These are phyloP conservation scores for Percopsis omiscomaycus DNA, from an alignment of 2,797 vertebrate species.

Conservation along the genomic window DNA sequence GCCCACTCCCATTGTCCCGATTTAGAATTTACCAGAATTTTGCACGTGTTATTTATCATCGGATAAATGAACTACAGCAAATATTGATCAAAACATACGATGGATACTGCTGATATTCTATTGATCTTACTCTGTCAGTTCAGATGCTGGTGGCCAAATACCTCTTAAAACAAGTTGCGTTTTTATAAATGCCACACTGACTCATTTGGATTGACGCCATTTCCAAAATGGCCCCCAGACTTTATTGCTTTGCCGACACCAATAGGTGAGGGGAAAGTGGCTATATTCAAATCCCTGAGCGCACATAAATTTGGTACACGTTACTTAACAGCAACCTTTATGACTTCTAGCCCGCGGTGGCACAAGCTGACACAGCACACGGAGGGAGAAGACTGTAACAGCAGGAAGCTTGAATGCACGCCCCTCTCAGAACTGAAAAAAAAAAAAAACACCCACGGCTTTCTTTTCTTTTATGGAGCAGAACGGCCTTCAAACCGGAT, in stretches of 20 bases:
- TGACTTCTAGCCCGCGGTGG: background rate
- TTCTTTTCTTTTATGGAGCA: conserved; percentile 8
- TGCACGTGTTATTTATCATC: conserved; percentile 2
- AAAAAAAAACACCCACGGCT: background rate
- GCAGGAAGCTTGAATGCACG: background rate
- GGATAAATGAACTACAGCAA: conserved; percentile 20
- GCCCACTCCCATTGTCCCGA: conserved; percentile 7
- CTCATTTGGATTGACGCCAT: conserved; percentile 29
- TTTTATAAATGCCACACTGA: conserved; percentile 5
- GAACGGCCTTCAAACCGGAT: conserved; percentile 3
- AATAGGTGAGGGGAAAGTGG: conserved; percentile 18
- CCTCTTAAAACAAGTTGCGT: background rate
- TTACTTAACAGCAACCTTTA: conserved; percentile 23
- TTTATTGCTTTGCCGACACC: conserved; percentile 24
- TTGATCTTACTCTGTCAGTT: conserved; percentile 6
- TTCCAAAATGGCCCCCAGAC: conserved; percentile 28
- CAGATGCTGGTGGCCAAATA: conserved; percentile 20
- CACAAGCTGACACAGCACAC: conserved; percentile 13
- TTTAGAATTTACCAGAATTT: conserved; percentile 1
- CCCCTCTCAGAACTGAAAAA: conserved; percentile 4
- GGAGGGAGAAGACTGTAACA: background rate
- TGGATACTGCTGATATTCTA: conserved; percentile 42
- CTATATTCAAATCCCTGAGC: conserved; percentile 1
- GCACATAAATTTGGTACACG: background rate
- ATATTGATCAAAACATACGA: conserved; percentile 18